These are phyloP conservation scores for Poeciliopsis gracilis DNA, from an alignment of 2,797 vertebrate species.

Conservation along the genomic window DNA sequence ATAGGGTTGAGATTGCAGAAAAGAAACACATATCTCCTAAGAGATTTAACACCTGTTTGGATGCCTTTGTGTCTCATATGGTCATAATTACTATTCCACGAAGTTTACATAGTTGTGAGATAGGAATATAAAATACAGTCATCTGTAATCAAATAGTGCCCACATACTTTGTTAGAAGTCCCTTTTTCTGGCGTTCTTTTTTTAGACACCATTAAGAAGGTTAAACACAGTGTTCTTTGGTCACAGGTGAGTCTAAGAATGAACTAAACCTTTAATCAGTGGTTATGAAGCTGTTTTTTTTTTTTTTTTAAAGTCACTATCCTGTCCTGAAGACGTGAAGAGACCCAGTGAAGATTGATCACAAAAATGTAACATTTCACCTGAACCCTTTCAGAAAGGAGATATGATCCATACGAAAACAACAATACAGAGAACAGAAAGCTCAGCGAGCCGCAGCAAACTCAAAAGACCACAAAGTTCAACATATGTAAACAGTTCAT, in stretches of 20 bases:
- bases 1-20: conserved; percentile 3
- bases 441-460: neutral
- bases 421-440: conserved; percentile 8
- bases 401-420: conserved; percentile 25
- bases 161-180: conserved; percentile 26
- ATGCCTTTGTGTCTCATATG: conserved; percentile 27
- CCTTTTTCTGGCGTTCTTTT: conserved; percentile 51
- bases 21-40: conserved; percentile 6
- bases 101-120: neutral
- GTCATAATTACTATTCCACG: conserved; percentile 24
- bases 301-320: neutral
- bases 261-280: conserved; percentile 36
- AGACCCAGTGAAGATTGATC: conserved; percentile 10
- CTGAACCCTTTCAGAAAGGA: conserved; percentile 5
- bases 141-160: neutral
- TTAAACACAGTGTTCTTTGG: conserved; percentile 83
- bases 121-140: conserved; percentile 1
- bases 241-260: conserved; percentile 62
- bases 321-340: conserved; percentile 33
- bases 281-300: neutral
- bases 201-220: conserved; percentile 49
- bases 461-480: neutral
- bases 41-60: conserved; percentile 14
- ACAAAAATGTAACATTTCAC: neutral
- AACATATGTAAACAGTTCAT: neutral